phyloP scores from a whole-genome alignment of 2,113 vertebrate genomes.

The Sprattus sprattus region DNA sequence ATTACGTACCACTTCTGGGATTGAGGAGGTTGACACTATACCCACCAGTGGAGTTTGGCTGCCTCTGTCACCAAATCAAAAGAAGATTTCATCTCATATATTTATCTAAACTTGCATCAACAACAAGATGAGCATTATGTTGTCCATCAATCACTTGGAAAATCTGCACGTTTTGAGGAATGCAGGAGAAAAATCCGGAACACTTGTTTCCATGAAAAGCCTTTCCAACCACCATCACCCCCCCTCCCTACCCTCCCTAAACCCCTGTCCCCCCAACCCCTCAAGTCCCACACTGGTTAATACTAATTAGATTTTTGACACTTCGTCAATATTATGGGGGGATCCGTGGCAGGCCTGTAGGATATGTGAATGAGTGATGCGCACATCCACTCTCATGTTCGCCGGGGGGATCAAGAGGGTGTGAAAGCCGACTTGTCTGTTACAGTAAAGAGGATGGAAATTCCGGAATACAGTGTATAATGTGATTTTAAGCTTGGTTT shows the following conservation, averaged over 20 bases:
- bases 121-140: not conserved
- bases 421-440: slow-evolving; percentile 12
- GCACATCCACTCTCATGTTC: slow-evolving; percentile 1
- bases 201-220: not conserved
- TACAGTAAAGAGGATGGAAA: slow-evolving; percentile 4
- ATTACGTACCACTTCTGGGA: slow-evolving; percentile 29
- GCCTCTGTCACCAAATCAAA: not conserved
- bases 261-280: not conserved
- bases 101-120: too few species aligned
- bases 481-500: slow-evolving; percentile 1
- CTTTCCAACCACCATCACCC: not conserved
- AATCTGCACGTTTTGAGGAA: not conserved
- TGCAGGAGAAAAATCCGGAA: not conserved
- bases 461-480: not conserved
- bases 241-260: not conserved
- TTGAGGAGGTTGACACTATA: slow-evolving; percentile 15
- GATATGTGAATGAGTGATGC: slow-evolving; percentile 16
- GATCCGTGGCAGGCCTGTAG: slow-evolving; percentile 5
- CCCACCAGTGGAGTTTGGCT: slow-evolving; percentile 14
- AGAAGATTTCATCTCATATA: too few species aligned
- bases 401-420: slow-evolving; percentile 8
- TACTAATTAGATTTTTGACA: slow-evolving; percentile 17
- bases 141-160: not conserved
- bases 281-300: not conserved
- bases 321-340: slow-evolving; percentile 16